Conservation (phyloP, 1,140 invertebrate species). For the Drosophila bocki region DNA sequence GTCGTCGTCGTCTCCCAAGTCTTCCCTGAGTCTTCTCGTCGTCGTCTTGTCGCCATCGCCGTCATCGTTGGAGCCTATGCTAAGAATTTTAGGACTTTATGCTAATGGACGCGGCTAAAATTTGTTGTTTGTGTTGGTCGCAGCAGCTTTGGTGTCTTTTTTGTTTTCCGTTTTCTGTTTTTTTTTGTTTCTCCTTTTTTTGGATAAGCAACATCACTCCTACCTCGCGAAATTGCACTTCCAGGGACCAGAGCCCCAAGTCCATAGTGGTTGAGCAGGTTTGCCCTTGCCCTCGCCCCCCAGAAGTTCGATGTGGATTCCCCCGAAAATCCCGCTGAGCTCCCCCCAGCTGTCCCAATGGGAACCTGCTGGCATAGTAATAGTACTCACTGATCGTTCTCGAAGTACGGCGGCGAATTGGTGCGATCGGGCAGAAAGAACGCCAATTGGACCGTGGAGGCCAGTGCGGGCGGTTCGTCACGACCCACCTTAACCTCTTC, state of each 20-base stretch:
- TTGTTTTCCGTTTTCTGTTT: constrained; percentile 25
- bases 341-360: constrained; percentile 8
- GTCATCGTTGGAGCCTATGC: constrained; percentile 50
- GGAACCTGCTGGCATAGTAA: constrained; percentile 45
- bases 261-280: constrained; percentile 56
- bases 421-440: constrained; percentile 91
- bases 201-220: constrained; percentile 53
- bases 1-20: constrained; percentile 31
- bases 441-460: constrained; percentile 91
- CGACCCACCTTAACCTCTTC: constrained; percentile 91
- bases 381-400: constrained; percentile 89
- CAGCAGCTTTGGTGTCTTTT: constrained; percentile 30
- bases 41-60: constrained; percentile 55
- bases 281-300: constrained; percentile 39
- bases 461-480: constrained; percentile 91
- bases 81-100: constrained; percentile 65
- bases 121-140: constrained; percentile 53
- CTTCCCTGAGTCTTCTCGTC: constrained; percentile 11
- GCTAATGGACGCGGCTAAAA: constrained; percentile 67
- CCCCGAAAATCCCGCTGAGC: constrained; percentile 7
- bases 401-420: constrained; percentile 91
- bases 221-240: constrained; percentile 54
- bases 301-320: constrained; percentile 8
- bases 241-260: constrained; percentile 7
- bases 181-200: constrained; percentile 14